Evolutionary conservation across 1,140 invertebrate species (phyloP).

Genomic region (Pectinophora gossypiella): DNA sequence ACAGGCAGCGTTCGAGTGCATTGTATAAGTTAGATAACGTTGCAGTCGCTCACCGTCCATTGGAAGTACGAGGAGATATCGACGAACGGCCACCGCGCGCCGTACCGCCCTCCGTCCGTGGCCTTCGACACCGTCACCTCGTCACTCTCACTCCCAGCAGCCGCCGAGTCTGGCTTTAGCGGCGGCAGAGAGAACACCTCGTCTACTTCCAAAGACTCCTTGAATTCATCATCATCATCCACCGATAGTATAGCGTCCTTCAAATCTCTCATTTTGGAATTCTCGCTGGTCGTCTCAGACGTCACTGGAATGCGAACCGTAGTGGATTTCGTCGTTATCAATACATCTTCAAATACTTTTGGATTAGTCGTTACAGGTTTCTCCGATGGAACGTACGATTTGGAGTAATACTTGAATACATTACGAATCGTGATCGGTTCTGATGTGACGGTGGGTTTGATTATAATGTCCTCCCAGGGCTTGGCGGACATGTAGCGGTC

Average conservation of each 20-base stretch:
- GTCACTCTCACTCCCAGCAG: constrained; percentile 35
- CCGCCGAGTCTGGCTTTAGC: constrained; percentile 39
- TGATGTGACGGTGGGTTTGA: constrained; percentile 48
- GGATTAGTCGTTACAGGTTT: constrained; percentile 26
- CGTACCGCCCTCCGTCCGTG: constrained; percentile 49
- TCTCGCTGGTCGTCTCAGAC: constrained; percentile 38
- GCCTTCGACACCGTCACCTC: constrained; percentile 68
- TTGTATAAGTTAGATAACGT: constrained; percentile 11
- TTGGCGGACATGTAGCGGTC: constrained; percentile 52
- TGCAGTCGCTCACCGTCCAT: constrained; percentile 76
- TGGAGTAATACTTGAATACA: constrained; percentile 46
- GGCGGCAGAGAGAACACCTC: constrained; percentile 64
- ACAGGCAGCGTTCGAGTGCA: too few species aligned
- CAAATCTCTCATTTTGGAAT: constrained; percentile 45
- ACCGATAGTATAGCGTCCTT: constrained; percentile 57
- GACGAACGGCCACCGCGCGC: constrained; percentile 77
- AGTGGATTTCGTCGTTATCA: constrained; percentile 53
- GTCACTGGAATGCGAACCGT: constrained; percentile 32
- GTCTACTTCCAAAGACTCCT: constrained; percentile 63
- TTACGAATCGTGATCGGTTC: constrained; percentile 43
- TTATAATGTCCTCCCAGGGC: constrained; percentile 58
- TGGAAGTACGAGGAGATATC: constrained; percentile 80
- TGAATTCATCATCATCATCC: constrained; percentile 68
- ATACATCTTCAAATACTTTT: constrained; percentile 49
- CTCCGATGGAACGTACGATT: constrained; percentile 37